Percentiles rank a stretch among this genome's conserved stretches.
These are phyloP conservation scores for Peromyscus polionotus DNA, from an alignment of 2,113 vertebrate genomes.

Conservation along the genomic window DNA sequence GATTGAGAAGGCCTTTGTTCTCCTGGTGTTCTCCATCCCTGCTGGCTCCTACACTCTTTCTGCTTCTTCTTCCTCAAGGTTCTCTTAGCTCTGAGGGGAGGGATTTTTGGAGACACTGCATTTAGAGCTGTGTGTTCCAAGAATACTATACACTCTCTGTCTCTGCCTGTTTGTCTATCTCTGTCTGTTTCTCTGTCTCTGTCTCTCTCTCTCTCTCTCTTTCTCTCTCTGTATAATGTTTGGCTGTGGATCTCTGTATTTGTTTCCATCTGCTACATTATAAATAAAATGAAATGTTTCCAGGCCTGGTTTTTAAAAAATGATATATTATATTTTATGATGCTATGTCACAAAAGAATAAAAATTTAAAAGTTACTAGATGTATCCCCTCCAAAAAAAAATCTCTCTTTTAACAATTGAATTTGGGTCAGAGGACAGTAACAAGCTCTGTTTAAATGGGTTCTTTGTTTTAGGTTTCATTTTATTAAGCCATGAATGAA, in stretches of 20 bases:
- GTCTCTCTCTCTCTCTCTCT: background rate
- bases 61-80: background rate
- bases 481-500: background rate
- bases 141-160: background rate
- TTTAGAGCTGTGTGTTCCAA: background rate
- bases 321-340: background rate
- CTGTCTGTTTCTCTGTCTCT: background rate
- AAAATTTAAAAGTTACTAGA: constrained; percentile 22
- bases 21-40: background rate
- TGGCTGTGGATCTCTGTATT: background rate
- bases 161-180: too few relatives aligned
- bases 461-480: constrained; percentile 13
- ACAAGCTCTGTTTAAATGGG: background rate
- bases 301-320: background rate
- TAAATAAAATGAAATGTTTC: constrained; percentile 15
- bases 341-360: background rate
- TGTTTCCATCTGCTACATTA: background rate
- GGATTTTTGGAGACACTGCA: background rate
- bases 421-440: background rate
- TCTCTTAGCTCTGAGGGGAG: background rate
- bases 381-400: background rate
- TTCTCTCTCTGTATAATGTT: background rate
- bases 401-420: background rate
- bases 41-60: background rate
- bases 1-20: background rate